Base-by-base conservation (phyloP, 2,888 invertebrate genomes). In the Ophraella communa region DNA sequence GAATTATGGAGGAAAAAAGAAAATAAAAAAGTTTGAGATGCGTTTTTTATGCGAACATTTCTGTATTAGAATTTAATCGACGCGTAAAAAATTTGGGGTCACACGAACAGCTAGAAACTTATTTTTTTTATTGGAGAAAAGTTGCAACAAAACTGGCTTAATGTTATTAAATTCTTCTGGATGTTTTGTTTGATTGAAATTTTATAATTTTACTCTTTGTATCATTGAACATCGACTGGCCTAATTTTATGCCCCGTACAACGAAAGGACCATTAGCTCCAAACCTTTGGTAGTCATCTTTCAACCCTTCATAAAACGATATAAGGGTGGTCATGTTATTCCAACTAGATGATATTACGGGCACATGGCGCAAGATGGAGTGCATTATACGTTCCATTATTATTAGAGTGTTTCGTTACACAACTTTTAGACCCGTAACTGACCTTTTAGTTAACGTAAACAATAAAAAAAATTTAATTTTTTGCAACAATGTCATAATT, bases 281-380 rank as follows among this genome's bases (percentile, higher is more conserved):
- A 49, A 49, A 59, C 30, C 55, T 60, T n/a, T 27, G 5, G 24
- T 62, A 69, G 65, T 63, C 61, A 67, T 67, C 63, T 67, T 66
- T 65, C 55, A 66, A 66, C 66, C 67, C 67, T 67, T 63, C 63
- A 58, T 59, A 63, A 64, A 65, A 69, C 54, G 63, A 64, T 57
- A 64, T 67, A 66, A 68, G 68, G 59, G 61, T 61, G 65, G 45
- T 61, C 64, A 61, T 65, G 66, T 61, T 52, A 56, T 63, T 62
- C 53, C 63, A 66, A 72, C 64, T 67, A 65, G 58, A 45, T 63
- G 68, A 67, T 76, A 80, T 80, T 78, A 80, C 73, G 76, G 71
- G 74, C 79, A 80, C 78, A 79, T 80, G 80, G 77, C 78, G 76
- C 80, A 80, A 80, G 80, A 80, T 74, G 75, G 76, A 79, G 79